Evolutionary conservation across 1,140 invertebrate species (phyloP).

Genomic region (Holcopasites calliopsidis): DNA sequence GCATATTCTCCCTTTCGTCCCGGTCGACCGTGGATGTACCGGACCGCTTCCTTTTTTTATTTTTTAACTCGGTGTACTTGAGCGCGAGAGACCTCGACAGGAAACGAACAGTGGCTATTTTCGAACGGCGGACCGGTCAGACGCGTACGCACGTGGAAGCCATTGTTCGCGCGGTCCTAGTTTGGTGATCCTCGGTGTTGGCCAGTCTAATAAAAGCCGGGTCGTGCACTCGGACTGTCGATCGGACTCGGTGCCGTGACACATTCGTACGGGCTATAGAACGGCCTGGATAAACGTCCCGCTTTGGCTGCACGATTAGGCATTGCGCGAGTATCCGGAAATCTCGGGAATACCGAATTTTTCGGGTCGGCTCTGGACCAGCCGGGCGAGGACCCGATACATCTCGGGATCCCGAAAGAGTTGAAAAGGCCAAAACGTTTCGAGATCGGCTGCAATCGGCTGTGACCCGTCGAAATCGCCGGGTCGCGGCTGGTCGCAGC

Average conservation of each 20-base stretch:
- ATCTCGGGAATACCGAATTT: too few relatives aligned
- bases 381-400: neutral
- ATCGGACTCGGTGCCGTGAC: constrained; percentile 47
- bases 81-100: constrained; percentile 32
- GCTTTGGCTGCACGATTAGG: neutral
- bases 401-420: too few relatives aligned
- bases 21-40: neutral
- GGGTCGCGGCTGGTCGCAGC: too few relatives aligned
- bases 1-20: neutral
- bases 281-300: constrained; percentile 44
- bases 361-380: too few relatives aligned
- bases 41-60: constrained; percentile 24
- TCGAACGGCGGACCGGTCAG: constrained; percentile 54
- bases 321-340: neutral
- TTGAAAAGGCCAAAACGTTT: too few relatives aligned
- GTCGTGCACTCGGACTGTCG: constrained; percentile 52
- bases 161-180: constrained; percentile 72
- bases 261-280: constrained; percentile 26
- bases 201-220: constrained; percentile 69
- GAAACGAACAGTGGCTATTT: constrained; percentile 64
- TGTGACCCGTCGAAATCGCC: too few relatives aligned
- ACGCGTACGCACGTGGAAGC: constrained; percentile 64
- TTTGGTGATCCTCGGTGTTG: constrained; percentile 72
- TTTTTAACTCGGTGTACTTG: constrained; percentile 15
- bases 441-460: too few relatives aligned